These are phyloP conservation scores for Exephanes ischioxanthus DNA, from an alignment of 2,888 invertebrate genomes.

Conservation along the genomic window DNA sequence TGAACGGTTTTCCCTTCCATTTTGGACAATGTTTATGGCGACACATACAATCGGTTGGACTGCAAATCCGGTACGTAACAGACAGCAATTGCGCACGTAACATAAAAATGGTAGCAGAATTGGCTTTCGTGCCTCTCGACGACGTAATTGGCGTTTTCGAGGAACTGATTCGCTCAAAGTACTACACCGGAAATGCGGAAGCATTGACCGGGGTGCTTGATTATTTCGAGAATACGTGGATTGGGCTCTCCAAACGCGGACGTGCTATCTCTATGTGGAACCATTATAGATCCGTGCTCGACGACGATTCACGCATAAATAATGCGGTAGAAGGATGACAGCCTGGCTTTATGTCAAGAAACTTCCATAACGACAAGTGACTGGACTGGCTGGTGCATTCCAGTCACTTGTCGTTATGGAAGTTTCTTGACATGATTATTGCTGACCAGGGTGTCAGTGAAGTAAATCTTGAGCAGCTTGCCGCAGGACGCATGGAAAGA, in stretches of 20 bases:
- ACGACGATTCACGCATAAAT: not conserved
- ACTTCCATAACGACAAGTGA: no score
- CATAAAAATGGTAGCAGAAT: constrained; percentile 40
- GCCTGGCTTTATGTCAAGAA: not conserved
- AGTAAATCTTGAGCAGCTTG: no score
- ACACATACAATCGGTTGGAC: constrained; percentile 27
- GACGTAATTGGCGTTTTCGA: not conserved
- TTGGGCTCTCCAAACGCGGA: constrained; percentile 10
- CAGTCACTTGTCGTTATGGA: no score
- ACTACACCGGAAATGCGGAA: constrained; percentile 27
- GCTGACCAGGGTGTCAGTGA: no score
- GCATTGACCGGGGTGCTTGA: constrained; percentile 17
- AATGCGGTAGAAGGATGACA: constrained; percentile 9
- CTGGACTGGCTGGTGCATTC: no score
- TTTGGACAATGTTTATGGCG: not conserved
- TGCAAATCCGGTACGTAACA: constrained; percentile 16
- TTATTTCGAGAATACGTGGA: constrained; percentile 46
- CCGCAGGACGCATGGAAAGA: not conserved
- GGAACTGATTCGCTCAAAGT: constrained; percentile 4
- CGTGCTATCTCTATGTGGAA: constrained; percentile 41
- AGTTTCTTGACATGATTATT: no score
- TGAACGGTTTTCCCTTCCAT: constrained; percentile 40
- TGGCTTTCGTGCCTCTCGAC: not conserved
- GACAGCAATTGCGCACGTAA: constrained; percentile 32
- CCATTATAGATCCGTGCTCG: constrained; percentile 13